Evolutionary conservation across 2,113 vertebrate species (phyloP).

Genomic region (Drymodes brunneopygia): DNA sequence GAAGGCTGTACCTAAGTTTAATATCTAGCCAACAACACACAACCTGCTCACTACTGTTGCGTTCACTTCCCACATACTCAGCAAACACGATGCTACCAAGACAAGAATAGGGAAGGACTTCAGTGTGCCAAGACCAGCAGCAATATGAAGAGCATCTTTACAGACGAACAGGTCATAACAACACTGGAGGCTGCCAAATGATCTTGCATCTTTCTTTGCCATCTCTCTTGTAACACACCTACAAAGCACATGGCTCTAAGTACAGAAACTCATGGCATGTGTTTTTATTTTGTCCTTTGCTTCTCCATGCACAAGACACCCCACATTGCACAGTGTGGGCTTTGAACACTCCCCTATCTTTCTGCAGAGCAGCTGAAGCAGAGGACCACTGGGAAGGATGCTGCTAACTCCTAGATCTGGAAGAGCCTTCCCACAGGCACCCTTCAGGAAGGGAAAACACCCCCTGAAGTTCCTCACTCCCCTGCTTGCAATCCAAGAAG

Average conservation of each 20-base stretch:
- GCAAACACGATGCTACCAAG: background rate
- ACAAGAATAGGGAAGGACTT: background rate
- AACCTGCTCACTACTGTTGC: background rate
- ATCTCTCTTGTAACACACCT: background rate
- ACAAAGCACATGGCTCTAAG: background rate
- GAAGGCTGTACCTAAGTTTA: background rate
- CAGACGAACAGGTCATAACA: background rate
- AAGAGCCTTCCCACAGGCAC: background rate
- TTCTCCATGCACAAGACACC: background rate
- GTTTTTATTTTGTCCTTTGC: background rate
- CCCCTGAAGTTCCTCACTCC: background rate
- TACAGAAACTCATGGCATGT: background rate
- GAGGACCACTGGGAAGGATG: background rate
- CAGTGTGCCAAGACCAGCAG: background rate
- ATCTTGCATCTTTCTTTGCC: background rate
- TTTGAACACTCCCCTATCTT: rapidly evolving
- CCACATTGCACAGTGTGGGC: rapidly evolving
- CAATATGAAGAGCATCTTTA: background rate
- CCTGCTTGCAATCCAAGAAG: background rate
- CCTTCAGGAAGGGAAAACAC: background rate
- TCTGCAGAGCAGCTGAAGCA: background rate
- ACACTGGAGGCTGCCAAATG: background rate
- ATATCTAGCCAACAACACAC: background rate
- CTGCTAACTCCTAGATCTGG: background rate
- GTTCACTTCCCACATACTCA: background rate